Percentiles rank a stretch among this genome's conserved stretches.
These are phyloP conservation scores for Drosophila setifemur DNA, from an alignment of 1,140 invertebrate genomes.

Conservation along the genomic window DNA sequence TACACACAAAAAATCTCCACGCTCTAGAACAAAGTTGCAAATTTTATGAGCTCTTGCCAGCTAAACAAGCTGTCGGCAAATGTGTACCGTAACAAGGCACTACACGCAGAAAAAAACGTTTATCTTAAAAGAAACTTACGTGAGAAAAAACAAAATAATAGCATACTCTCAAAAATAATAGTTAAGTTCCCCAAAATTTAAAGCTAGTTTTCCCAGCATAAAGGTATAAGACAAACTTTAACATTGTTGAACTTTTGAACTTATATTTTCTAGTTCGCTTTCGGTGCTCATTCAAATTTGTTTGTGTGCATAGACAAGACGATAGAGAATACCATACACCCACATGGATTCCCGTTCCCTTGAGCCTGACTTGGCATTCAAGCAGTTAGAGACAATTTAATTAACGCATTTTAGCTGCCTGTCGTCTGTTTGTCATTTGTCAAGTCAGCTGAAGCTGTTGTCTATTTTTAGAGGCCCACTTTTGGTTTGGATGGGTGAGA, in stretches of 20 bases:
- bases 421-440: constrained; percentile 61
- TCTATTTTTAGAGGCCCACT: constrained; percentile 41
- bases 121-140: neutral
- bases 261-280: no score
- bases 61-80: constrained; percentile 61
- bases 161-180: no score
- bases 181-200: no score
- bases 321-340: constrained; percentile 1
- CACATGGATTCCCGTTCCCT: constrained; percentile 3
- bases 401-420: constrained; percentile 67
- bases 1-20: constrained; percentile 55
- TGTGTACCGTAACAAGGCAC: neutral
- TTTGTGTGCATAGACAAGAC: neutral
- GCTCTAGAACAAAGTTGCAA: constrained; percentile 60
- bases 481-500: constrained; percentile 9
- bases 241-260: no score
- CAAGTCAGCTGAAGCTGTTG: constrained; percentile 26
- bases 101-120: constrained; percentile 4
- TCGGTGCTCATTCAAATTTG: no score
- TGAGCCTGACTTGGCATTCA: constrained; percentile 56
- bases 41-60: constrained; percentile 69
- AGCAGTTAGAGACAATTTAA: constrained; percentile 71
- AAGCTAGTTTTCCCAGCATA: no score
- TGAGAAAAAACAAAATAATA: no score
- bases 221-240: no score